These are phyloP conservation scores for Trididemnum nubilum DNA, from an alignment of 23 tunicate species.

Conservation along the genomic window DNA sequence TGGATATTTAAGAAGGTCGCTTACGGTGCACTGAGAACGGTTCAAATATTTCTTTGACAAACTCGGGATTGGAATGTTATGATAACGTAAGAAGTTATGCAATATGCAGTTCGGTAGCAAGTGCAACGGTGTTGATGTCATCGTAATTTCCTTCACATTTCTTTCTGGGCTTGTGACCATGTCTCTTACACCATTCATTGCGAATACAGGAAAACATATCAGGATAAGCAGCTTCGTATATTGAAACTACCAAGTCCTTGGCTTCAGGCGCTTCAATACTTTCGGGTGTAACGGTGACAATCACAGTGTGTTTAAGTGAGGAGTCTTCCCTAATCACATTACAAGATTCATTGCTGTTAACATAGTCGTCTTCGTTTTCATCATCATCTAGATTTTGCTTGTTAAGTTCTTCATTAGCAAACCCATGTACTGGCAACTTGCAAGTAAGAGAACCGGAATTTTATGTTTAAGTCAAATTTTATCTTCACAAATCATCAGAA, in stretches of 20 bases:
- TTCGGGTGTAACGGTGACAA: not conserved
- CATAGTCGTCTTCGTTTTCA: no score
- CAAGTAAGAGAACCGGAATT: no score
- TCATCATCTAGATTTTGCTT: no score
- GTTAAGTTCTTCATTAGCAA: no score
- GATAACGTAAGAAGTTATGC: conserved; percentile 34
- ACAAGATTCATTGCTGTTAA: no score
- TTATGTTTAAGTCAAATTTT: no score
- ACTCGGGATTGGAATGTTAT: conserved; percentile 41
- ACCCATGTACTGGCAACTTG: no score
- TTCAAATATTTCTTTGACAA: conserved; percentile 40
- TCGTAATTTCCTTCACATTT: not conserved
- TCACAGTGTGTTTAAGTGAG: conserved; percentile 17
- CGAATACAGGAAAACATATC: conserved; percentile 42
- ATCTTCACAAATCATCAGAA: no score
- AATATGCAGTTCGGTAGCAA: conserved; percentile 61
- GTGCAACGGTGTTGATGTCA: conserved; percentile 43
- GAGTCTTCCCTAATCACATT: no score
- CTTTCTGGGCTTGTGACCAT: conserved; percentile 23
- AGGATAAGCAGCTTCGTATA: conserved; percentile 14
- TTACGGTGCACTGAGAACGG: conserved; percentile 69
- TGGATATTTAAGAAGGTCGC: conserved; percentile 74
- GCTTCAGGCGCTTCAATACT: not conserved
- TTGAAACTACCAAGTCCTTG: no score
- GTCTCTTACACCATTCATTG: conserved; percentile 53